Evolutionary conservation across 2,888 invertebrate genomes (phyloP).

Genomic region (Odontothrips loti): DNA sequence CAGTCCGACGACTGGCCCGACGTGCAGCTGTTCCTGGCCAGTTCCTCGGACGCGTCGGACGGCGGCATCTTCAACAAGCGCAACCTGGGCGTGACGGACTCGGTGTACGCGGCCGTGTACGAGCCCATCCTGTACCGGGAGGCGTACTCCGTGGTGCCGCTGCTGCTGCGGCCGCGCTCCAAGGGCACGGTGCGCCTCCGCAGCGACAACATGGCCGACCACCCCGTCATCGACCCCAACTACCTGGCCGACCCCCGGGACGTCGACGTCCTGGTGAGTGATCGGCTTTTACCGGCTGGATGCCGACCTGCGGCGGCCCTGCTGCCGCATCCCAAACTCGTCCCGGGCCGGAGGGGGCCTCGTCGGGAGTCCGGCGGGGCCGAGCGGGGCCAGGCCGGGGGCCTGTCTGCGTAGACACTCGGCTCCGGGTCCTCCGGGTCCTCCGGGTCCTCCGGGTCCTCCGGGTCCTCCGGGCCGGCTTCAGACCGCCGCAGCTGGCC

Average conservation of each 20-base stretch:
- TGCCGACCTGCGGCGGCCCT: background rate
- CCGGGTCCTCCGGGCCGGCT: too few species aligned
- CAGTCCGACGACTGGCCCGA: slow-evolving; percentile 69
- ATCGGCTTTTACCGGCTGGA: background rate
- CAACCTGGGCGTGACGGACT: slow-evolving; percentile 62
- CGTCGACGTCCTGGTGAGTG: slow-evolving; percentile 47
- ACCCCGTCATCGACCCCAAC: slow-evolving; percentile 83
- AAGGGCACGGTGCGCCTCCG: slow-evolving; percentile 63
- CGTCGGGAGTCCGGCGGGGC: background rate
- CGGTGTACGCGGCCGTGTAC: slow-evolving; percentile 63
- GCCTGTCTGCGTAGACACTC: too few species aligned
- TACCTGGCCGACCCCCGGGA: slow-evolving; percentile 73
- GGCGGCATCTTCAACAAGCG: slow-evolving; percentile 70
- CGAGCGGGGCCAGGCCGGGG: background rate
- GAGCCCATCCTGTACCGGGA: slow-evolving; percentile 67
- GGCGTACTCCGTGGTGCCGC: slow-evolving; percentile 62
- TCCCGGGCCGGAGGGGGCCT: background rate
- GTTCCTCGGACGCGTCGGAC: slow-evolving; percentile 71
- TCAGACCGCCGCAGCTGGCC: too few species aligned
- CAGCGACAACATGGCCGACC: slow-evolving; percentile 63
- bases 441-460: too few species aligned
- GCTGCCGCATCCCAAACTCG: too few species aligned
- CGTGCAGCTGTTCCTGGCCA: slow-evolving; percentile 69
- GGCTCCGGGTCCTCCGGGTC: too few species aligned
- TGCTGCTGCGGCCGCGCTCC: slow-evolving; percentile 69